A percentile compares a stretch with the other conserved stretches of the same genome.
phyloP scores from a whole-genome alignment of 2,113 vertebrate genomes.

The Tyto alba region DNA sequence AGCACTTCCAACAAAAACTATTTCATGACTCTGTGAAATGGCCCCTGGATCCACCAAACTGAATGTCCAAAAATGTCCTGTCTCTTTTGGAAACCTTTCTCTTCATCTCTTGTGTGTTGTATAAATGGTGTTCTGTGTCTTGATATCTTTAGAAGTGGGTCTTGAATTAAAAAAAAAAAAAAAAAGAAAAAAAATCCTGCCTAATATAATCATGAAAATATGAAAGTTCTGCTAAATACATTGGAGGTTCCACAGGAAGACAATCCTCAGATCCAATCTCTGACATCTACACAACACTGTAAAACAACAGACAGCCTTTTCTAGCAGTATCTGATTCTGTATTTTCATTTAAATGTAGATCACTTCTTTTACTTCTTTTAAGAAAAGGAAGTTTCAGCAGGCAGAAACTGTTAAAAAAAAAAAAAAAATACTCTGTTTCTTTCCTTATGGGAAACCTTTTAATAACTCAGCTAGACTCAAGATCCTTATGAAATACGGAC shows the following conservation, averaged over 20 bases:
- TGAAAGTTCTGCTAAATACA: not conserved
- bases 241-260: not conserved
- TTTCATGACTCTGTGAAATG: not conserved
- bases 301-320: not conserved
- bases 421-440: not conserved
- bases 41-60: not conserved
- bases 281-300: not conserved
- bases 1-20: not conserved
- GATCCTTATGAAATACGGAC: slow-evolving; percentile 59
- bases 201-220: not conserved
- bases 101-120: not conserved
- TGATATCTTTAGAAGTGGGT: not conserved
- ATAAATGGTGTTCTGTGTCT: not conserved
- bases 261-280: not conserved
- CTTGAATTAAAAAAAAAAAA: not conserved
- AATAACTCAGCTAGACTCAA: slow-evolving; percentile 52
- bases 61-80: not conserved
- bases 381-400: not conserved
- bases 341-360: not conserved
- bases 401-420: not conserved
- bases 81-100: not conserved
- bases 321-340: not conserved
- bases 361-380: not conserved
- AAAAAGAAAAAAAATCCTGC: not conserved
- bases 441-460: slow-evolving; percentile 28